Evolutionary conservation across 2,113 vertebrate genomes (phyloP), one percentile per base, ranked within the genome.

Genomic region (Nothocercus nigrocapillus): DNA sequence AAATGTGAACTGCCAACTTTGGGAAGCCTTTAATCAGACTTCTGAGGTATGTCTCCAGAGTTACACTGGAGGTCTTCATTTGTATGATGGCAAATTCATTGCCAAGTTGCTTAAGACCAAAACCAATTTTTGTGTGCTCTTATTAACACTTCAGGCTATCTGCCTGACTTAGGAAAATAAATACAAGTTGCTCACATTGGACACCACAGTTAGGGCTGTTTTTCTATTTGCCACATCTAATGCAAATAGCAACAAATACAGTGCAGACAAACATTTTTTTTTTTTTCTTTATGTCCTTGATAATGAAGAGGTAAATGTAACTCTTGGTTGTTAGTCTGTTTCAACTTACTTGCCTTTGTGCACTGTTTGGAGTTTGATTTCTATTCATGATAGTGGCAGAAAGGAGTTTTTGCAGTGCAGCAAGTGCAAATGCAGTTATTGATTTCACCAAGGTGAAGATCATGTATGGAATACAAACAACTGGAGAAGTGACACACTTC

Each of bases 351-450:
- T 51, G 70, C 42, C 36, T 80, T 78, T 81, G 40, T 56, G 88
- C 13, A 5, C 17, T 85, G 62, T 66, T 95, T 80, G 64, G 88
- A 83, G 61, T 93, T 95, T 59, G 82, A 56, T 90, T 93, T 94
- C 91, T 85, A 21, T 78, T 86, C 73, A 86, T 64, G 38, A 47
- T 69, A 36, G 2, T 27, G 9, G 51, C 44, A 75, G 72, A 95
- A 90, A 85, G 72, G 30, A 90, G 56, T 61, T 94, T 88, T 93
- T 75, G 64, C 36, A 30, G 88, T 34, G 40, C 47, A 80, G 61
- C 54, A 83, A 93, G 82, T 3, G 3, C 28, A 81, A 88, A 93
- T 85, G 27, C 59, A 81, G 85, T 85, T 93, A 90, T 17, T 89
- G 88, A 91, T 83, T 88, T 89, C 6, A 88, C 49, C 64, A 53